phyloP scores from a whole-genome alignment of 2,888 invertebrate species.

The Herminia tarsipennalis region DNA sequence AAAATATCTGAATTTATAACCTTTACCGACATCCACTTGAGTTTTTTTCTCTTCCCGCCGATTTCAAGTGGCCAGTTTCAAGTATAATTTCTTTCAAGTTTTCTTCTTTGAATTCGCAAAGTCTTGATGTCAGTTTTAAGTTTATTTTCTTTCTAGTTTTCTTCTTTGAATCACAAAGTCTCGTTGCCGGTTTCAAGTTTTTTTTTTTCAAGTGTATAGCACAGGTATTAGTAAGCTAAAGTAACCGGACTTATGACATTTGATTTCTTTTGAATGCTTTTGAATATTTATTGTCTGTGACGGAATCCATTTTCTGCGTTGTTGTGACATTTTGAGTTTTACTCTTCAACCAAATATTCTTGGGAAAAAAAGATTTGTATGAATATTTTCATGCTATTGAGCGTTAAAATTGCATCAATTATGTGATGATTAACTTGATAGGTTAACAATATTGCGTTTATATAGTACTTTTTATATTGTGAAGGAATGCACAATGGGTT shows the following conservation, averaged over 20 bases:
- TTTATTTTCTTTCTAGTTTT: too few species aligned
- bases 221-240: background rate
- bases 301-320: conserved; percentile 84
- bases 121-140: too few species aligned
- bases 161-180: too few species aligned
- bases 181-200: too few species aligned
- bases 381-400: conserved; percentile 42
- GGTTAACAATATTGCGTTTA: conserved; percentile 34
- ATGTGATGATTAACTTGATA: conserved; percentile 57
- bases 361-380: conserved; percentile 52
- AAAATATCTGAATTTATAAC: too few species aligned
- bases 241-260: background rate
- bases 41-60: too few species aligned
- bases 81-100: too few species aligned
- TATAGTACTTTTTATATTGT: conserved; percentile 37
- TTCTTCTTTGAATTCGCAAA: too few species aligned
- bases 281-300: conserved; percentile 29
- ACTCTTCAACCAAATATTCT: conserved; percentile 44
- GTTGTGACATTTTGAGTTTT: conserved; percentile 82
- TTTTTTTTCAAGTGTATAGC: too few species aligned
- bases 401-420: conserved; percentile 30
- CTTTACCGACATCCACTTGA: too few species aligned
- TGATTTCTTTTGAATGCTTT: background rate
- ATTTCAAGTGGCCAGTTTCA: too few species aligned
- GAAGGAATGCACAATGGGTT: conserved; percentile 75